Conservation (phyloP, 2,113 vertebrate genomes). For the Clarias gariepinus region DNA sequence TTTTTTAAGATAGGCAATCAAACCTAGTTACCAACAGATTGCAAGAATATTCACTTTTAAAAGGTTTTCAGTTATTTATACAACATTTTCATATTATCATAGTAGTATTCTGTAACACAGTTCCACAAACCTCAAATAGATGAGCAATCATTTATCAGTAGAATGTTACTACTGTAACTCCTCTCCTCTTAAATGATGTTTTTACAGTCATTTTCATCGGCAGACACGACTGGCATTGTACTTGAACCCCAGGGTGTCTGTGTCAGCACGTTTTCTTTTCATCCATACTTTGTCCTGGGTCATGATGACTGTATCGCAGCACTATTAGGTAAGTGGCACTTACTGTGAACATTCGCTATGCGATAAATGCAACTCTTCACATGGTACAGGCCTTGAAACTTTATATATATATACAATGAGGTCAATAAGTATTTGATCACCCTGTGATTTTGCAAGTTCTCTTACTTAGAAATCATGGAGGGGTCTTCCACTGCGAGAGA, state of each 20-base stretch:
- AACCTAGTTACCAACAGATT: not conserved
- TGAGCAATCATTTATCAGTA: conserved; percentile 36
- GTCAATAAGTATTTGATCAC: too few species aligned
- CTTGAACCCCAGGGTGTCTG: not conserved
- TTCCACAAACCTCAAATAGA: conserved; percentile 48
- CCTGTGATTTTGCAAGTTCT: too few species aligned
- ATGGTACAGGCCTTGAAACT: not conserved
- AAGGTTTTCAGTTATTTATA: not conserved
- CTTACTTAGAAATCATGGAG: too few species aligned
- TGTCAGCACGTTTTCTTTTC: not conserved
- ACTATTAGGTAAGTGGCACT: not conserved
- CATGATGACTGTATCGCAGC: not conserved
- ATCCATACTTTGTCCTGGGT: not conserved
- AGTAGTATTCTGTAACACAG: conserved; percentile 20
- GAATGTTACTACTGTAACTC: conserved; percentile 46
- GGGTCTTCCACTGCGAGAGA: too few species aligned
- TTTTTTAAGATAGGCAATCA: not conserved
- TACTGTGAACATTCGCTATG: not conserved
- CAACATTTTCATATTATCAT: not conserved
- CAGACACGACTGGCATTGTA: not conserved
- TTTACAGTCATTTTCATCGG: not conserved
- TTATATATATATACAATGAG: too few species aligned
- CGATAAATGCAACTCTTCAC: not conserved
- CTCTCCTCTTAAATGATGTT: not conserved
- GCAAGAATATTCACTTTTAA: not conserved